These are phyloP conservation scores for Chinchilla lanigera DNA, from an alignment of 2,113 vertebrate species.

Conservation along the genomic window DNA sequence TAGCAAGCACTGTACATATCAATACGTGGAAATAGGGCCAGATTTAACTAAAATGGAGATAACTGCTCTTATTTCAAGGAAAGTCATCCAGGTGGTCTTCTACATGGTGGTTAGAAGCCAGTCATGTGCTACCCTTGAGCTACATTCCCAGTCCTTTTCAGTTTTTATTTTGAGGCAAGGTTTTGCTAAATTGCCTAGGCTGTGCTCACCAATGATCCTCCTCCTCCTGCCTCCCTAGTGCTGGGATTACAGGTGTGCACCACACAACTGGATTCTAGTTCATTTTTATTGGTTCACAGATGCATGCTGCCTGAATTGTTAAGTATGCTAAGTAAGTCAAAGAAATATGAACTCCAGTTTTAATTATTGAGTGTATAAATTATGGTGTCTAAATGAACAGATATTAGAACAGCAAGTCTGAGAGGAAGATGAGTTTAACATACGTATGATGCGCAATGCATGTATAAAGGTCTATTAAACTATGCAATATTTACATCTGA, in stretches of 20 bases:
- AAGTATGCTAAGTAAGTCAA: not conserved
- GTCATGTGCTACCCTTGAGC: not conserved
- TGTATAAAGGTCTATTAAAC: not conserved
- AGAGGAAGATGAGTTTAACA: not conserved
- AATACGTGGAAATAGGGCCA: no score
- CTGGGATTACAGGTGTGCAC: no score
- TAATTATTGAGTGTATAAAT: not conserved
- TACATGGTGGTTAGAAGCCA: no score
- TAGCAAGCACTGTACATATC: no score
- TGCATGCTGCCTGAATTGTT: not conserved
- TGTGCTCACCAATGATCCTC: not conserved
- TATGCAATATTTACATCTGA: not conserved
- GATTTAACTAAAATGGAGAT: no score
- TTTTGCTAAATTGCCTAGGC: not conserved
- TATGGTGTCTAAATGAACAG: not conserved
- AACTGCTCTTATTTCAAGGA: no score
- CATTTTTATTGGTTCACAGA: not conserved
- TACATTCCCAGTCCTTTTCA: no score
- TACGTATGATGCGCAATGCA: not conserved
- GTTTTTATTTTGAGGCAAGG: not conserved
- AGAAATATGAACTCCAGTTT: not conserved
- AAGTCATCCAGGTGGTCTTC: no score
- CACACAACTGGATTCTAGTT: not conserved
- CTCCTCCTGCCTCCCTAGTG: not conserved
- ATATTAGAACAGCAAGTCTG: not conserved